Base-by-base conservation (phyloP, 2,113 vertebrate genomes). In the Setophaga petechia region DNA sequence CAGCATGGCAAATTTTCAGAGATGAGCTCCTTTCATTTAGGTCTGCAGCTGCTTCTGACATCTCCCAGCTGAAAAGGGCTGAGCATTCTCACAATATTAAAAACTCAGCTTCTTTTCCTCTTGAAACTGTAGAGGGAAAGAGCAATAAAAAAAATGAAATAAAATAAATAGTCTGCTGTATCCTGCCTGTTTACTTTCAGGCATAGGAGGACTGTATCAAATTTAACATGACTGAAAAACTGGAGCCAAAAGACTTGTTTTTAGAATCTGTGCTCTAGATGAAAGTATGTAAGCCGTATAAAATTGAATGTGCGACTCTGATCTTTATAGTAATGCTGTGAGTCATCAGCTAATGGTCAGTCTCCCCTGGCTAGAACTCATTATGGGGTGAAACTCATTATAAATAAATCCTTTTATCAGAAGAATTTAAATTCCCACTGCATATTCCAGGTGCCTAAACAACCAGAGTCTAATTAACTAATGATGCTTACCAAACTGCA, bases 391-490 rank as follows among this genome's bases (percentile, higher is more conserved):
- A 93, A 58, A 59, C 59, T 97, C 93, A 95, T 97, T 97, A 97
- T 72, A 97, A 97, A 97, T 90, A 96, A 96, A 96, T 94, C 51
- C 71, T 96, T 97, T 96, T 91, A 97, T 96, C 74, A 96, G 93
- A 94, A 95, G 91, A 94, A 94, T 89, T 96, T 78, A 93, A 95
- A 96, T 95, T 91, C 80, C 49, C 74, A 87, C 76, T 91, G 80
- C 82, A 95, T 94, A 51, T 86, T 97, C 81, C 66, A 97, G 94
- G 92, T 96, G 78, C 89, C 96, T 96, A 72, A 96, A 93, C 67
- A 92, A 85, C 49, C 90, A 87, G 39, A 46, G 77, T 89, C 96
- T 97, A 96, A 97, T 97, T 96, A 96, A 95, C 87, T 91, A 96
- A 97, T 83, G 87, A 93, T 90, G 77, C 75, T 75, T 89, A 72